phyloP scores from a whole-genome alignment of 1,140 invertebrate species.

The Polyergus mexicanus region DNA sequence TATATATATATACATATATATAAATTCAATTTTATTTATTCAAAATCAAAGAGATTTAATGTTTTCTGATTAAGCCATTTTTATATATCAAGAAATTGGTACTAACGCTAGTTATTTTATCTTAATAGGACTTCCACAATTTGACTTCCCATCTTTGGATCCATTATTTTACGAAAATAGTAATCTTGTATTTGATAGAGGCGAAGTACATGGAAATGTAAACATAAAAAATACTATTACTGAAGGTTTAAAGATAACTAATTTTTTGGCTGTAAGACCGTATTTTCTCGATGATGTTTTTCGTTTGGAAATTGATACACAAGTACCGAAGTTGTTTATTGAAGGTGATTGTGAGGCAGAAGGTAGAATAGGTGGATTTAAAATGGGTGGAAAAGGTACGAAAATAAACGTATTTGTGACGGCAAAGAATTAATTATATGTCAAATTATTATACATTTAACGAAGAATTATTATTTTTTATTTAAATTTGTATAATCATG shows the following conservation, averaged over 20 bases:
- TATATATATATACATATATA: no score
- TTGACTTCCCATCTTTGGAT: neutral
- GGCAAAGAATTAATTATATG: no score
- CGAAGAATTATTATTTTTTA: no score
- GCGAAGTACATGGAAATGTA: neutral
- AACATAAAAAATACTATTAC: neutral
- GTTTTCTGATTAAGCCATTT: no score
- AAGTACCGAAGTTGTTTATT: neutral
- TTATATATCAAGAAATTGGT: neutral
- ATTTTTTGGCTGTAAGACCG: neutral
- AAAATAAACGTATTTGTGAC: neutral
- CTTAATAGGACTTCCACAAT: slow-evolving; percentile 11
- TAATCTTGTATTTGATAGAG: neutral
- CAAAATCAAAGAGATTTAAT: no score
- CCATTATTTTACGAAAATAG: neutral
- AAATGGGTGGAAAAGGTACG: neutral
- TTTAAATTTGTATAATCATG: no score
- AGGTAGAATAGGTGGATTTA: neutral
- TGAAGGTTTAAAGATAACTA: neutral
- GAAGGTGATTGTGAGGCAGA: neutral
- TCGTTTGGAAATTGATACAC: neutral
- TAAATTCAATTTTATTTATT: no score
- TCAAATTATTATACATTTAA: no score
- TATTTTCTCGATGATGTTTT: slow-evolving; percentile 5
- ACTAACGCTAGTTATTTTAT: neutral